These are phyloP conservation scores for Dendronephthya gigantea DNA, from an alignment of 64 coral and sea anemone species.

Conservation along the genomic window DNA sequence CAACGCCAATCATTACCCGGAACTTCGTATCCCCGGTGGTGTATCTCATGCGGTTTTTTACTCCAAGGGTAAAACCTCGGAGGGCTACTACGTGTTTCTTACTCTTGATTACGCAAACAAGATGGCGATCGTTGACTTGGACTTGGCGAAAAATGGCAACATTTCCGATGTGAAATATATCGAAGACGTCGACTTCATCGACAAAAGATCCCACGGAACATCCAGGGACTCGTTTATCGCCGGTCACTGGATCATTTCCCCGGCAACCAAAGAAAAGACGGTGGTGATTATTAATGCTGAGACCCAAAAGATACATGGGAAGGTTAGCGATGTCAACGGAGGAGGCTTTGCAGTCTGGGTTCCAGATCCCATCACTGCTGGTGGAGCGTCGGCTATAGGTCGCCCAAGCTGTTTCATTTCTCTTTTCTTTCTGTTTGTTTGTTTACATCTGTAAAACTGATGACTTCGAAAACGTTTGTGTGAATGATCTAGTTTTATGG, in stretches of 20 bases:
- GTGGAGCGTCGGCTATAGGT: not conserved
- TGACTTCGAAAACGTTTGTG: not conserved
- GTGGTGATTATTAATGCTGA: constrained; percentile 23
- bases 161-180: constrained; percentile 23
- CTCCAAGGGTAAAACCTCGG: not conserved
- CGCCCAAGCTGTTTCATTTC: not conserved
- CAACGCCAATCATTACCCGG: not conserved
- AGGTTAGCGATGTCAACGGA: not conserved
- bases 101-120: constrained; percentile 28
- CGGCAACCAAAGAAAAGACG: constrained; percentile 19
- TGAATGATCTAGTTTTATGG: too few relatives aligned
- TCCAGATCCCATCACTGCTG: not conserved
- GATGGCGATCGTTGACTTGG: constrained; percentile 34
- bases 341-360: not conserved
- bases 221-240: not conserved
- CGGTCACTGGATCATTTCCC: constrained; percentile 25
- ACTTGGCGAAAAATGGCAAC: not conserved
- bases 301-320: constrained; percentile 18
- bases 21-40: constrained; percentile 13
- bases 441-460: not conserved
- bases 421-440: not conserved
- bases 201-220: not conserved
- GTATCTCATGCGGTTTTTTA: constrained; percentile 12
- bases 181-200: not conserved
- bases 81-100: not conserved